phyloP scores from a whole-genome alignment of 2,113 vertebrate genomes.

The Campylomormyrus tamandua region DNA sequence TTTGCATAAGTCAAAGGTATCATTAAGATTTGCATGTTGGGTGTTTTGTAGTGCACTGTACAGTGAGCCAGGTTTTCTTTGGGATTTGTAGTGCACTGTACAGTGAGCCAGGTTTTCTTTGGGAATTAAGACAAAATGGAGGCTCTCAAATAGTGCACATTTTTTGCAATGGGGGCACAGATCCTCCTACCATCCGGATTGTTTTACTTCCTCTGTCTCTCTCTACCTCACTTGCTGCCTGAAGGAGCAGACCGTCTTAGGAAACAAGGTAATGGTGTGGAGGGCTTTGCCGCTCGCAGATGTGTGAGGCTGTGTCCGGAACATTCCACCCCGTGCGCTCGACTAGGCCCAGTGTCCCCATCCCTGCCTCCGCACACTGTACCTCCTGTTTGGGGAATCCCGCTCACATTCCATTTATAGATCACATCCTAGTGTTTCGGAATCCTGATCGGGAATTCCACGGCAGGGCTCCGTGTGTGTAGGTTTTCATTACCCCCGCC shows the following conservation, averaged over 20 bases:
- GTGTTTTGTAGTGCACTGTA: not conserved
- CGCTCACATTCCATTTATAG: not conserved
- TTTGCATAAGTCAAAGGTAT: not conserved
- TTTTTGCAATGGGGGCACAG: not conserved
- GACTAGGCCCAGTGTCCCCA: not conserved
- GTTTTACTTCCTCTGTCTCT: conserved; percentile 14
- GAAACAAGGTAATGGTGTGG: conserved; percentile 22
- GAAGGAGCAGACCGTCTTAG: conserved; percentile 23
- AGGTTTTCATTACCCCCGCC: not conserved
- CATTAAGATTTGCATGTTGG: not conserved
- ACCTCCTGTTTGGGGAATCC: not conserved
- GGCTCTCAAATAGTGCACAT: not conserved
- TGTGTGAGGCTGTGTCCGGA: not conserved
- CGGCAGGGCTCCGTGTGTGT: not conserved
- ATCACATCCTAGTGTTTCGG: not conserved
- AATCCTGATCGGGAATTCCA: not conserved
- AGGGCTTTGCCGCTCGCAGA: not conserved
- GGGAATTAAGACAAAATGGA: not conserved
- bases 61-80: not conserved
- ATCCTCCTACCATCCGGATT: not conserved
- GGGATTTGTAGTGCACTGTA: too few relatives aligned
- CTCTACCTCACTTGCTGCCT: conserved; percentile 17
- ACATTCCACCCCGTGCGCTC: not conserved
- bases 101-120: not conserved
- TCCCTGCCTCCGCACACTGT: not conserved